Percentiles rank a stretch among this genome's conserved stretches.
Evolutionary conservation across 2,888 invertebrate genomes (phyloP).

Genomic region (Pyrgus malvae): DNA sequence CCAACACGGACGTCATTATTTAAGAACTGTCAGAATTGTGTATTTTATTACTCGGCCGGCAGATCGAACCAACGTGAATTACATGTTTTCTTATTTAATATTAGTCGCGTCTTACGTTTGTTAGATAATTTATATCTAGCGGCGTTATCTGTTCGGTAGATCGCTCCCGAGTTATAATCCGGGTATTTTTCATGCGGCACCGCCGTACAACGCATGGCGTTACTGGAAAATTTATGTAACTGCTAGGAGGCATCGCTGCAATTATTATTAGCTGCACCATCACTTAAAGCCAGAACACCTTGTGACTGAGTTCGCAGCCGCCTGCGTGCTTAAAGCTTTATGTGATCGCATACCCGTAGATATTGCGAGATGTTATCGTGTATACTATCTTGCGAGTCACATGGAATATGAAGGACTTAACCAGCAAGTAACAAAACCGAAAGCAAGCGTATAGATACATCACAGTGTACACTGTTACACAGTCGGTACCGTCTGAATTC

Average conservation of each 20-base stretch:
- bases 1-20: conserved; percentile 76
- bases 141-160: conserved; percentile 69
- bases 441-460: conserved; percentile 8
- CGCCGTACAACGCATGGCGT: conserved; percentile 48
- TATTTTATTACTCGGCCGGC: conserved; percentile 72
- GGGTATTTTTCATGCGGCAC: conserved; percentile 76
- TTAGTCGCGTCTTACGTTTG: conserved; percentile 77
- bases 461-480: conserved; percentile 7
- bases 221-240: conserved; percentile 70
- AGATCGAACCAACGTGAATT: conserved; percentile 75
- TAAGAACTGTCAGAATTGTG: conserved; percentile 78
- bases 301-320: conserved; percentile 25
- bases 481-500: conserved; percentile 5
- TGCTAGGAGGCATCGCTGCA: conserved; percentile 59
- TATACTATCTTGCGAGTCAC: conserved; percentile 29
- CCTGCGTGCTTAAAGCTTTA: conserved; percentile 34
- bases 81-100: conserved; percentile 81
- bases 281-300: conserved; percentile 24
- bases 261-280: conserved; percentile 60
- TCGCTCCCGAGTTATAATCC: conserved; percentile 79
- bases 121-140: conserved; percentile 77
- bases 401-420: background rate
- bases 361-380: conserved; percentile 37
- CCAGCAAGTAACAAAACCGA: background rate
- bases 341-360: conserved; percentile 43